Base-by-base conservation (phyloP, 2,888 invertebrate genomes). In the Apamea crenata region DNA sequence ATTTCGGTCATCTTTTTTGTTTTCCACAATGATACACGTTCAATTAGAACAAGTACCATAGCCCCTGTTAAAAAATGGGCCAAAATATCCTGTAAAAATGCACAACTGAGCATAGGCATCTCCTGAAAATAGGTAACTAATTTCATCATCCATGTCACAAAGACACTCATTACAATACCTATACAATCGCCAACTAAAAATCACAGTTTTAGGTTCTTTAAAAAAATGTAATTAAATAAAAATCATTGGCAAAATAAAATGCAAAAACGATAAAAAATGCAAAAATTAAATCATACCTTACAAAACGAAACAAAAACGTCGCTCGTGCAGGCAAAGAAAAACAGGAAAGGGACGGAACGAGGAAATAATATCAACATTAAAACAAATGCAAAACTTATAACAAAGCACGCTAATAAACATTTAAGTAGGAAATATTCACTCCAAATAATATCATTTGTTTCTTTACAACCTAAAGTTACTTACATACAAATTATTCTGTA, bases 201-300 rank as follows among this genome's bases (percentile, higher is more conserved):
- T 14, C 16, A 70, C 18, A 36, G 5, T 12, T 25, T 10, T 36
- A 21, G 21, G 2, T 36, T 25, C 5, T 21, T 21, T 65, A 25
- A 5, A 36, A 36, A 65, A 32, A 61, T 63, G 1, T 36, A 18
- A n/a, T 10, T 78, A 77, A 65, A 74, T 59, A 40, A 67, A 69
- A 89, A 74, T 67, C 1, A 82, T 59, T 79, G 75, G 81, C 80
- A 77, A 84, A 78, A 72, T 77, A 40, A 76, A 83, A 83, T 74
- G 68, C 61, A 87, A 89, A 88, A 83, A 74, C 1, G 3, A 88
- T 88, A 84, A 87, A 90, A 89, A 92, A 90, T 88, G 87, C 88
- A 91, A 93, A 91, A 80, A 72, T 36, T 59, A 93, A 94, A 94
- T 91, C 96, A 95, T 96, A 96, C 96, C 96, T 96, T 91, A 93